A percentile compares a stretch with the other conserved stretches of the same genome.
phyloP scores from a whole-genome alignment of 2,888 invertebrate genomes.

The Lamellibrachia satsuma region DNA sequence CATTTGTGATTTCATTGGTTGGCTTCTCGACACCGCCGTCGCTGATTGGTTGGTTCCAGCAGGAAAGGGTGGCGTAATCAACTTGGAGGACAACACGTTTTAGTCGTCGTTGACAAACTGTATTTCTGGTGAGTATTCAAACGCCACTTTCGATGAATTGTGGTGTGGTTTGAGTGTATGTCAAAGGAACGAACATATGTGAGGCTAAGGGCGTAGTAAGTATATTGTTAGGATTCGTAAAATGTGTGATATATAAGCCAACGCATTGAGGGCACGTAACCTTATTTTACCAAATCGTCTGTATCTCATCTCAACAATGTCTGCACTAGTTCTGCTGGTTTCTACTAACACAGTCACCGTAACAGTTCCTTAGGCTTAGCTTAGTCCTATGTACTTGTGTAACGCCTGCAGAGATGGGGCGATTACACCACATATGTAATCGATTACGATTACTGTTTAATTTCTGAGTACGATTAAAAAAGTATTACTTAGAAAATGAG shows the following conservation, averaged over 20 bases:
- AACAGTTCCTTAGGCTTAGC: not conserved
- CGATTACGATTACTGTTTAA: too few relatives aligned
- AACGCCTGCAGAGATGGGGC: not conserved
- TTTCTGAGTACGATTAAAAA: too few relatives aligned
- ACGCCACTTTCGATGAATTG: not conserved
- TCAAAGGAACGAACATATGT: not conserved
- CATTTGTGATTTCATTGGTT: not conserved
- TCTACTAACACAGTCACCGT: not conserved
- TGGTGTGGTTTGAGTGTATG: not conserved
- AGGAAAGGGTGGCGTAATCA: not conserved
- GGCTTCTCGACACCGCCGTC: not conserved
- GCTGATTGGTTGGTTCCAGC: not conserved
- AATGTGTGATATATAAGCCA: not conserved
- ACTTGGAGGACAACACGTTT: not conserved
- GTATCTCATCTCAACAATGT: not conserved
- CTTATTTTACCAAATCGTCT: not conserved
- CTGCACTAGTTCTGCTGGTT: not conserved
- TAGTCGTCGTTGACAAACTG: not conserved
- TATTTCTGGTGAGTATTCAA: not conserved
- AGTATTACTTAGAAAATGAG: too few relatives aligned
- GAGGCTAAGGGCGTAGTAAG: not conserved
- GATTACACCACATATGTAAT: not conserved
- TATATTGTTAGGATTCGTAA: not conserved
- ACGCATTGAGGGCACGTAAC: not conserved
- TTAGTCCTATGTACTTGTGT: not conserved